A percentile compares a stretch with the other conserved stretches of the same genome.
Conservation (phyloP, 2,113 vertebrate genomes). For the Marcusenius ussheri region DNA sequence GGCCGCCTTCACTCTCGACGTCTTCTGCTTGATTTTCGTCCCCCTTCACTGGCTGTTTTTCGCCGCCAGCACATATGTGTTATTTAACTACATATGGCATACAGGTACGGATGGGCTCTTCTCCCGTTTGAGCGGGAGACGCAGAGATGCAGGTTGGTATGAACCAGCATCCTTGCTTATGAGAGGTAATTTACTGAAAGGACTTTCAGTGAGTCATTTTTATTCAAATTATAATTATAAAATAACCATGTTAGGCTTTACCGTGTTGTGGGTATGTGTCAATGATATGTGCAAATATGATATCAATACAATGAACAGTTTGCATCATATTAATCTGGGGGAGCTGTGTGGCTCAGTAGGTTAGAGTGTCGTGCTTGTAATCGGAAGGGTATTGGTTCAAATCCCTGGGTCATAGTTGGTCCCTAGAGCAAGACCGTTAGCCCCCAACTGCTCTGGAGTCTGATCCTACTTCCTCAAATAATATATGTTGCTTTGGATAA, state of each 20-base stretch:
- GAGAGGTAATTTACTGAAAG: background rate
- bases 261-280: background rate
- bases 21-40: constrained; percentile 71
- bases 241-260: background rate
- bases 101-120: constrained; percentile 57
- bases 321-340: background rate
- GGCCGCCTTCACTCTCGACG: constrained; percentile 68
- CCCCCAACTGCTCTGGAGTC: background rate
- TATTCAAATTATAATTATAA: background rate
- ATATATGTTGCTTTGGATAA: background rate
- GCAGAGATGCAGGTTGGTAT: background rate
- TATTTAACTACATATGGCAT: constrained; percentile 74
- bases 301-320: background rate
- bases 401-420: background rate
- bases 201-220: background rate
- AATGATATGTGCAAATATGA: background rate
- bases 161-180: background rate
- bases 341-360: background rate
- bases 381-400: background rate
- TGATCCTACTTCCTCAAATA: background rate
- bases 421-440: background rate
- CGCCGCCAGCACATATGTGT: constrained; percentile 69
- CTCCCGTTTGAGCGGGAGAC: background rate
- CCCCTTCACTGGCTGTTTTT: constrained; percentile 74
- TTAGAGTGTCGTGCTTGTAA: background rate